Base-by-base conservation (phyloP, 2,113 vertebrate species). In the Amphiprion ocellaris region DNA sequence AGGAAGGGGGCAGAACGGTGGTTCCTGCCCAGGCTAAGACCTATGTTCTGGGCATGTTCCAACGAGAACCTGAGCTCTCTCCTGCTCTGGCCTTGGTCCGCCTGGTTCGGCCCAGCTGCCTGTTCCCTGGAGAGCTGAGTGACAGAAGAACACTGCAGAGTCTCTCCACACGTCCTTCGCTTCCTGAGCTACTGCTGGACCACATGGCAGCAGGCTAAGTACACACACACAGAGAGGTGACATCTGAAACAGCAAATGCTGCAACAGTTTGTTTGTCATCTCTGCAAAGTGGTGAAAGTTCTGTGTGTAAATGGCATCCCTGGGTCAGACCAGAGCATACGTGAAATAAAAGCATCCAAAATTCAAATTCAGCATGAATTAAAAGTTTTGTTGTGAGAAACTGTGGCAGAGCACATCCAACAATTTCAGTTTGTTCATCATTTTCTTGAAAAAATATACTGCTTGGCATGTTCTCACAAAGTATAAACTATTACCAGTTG, bases 201-300 rank as follows among this genome's bases (percentile, higher is more conserved):
- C 85, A 67, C 84, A 86, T 90, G 90, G 89, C 84, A 82, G 69
- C 79, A 78, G 85, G 84, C 84, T 86, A 84, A 87, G 81, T 77
- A 84, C 89, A 90, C 89, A 88, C 82, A 85, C 80, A 87, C 82
- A 82, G 88, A 88, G 87, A 88, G 86, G 84, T 86, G 87, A 90
- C 89, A 90, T 90, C 89, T 91, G 82, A 88, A 89, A 87, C 79
- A 90, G 87, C 88, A 92, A 87, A 89, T 68, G 79, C 82, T 62
- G 79, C 49, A 58, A 64, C 49, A 21, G 59, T 69, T 82, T 84
- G 81, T 86, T 87, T 88, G 83, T 81, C 30, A 14, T 67, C 68
- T 69, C 68, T 69, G 70, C 24, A 41, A 77, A 37, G 64, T 17
- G 41, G 68, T 54, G 64, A 79, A 82, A 79, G 69, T 68, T 82